Evolutionary conservation across 1,140 invertebrate genomes (phyloP), one percentile per base, ranked within the genome.

Genomic region (Drosophila sp.): DNA sequence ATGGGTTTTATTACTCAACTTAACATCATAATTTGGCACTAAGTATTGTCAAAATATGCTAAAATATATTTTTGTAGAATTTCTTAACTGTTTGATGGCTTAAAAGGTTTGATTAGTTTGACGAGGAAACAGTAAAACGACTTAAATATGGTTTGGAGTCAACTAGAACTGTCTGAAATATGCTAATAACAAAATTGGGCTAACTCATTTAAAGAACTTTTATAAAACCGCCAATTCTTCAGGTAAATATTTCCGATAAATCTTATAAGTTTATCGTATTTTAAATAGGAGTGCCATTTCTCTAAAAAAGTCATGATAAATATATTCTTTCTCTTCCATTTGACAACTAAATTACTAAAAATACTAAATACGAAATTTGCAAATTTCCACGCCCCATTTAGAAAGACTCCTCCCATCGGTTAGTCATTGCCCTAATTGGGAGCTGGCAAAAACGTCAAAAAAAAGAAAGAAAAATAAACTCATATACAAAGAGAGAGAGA

Each of bases 1-100:
- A 41, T 61, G n/a, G 38, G 17, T 40, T 61, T 61, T 61, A 61
- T 61, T 44, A 58, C 32, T 58, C 8, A 38, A 58, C 56, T 58
- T 23, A 58, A 58, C 56, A 38, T 58, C 32, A 35, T 17, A 58
- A 25, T 35, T 61, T 61, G 60, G 38, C 35, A 44, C 38, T 61
- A 17, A 50, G 23, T 40, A 61, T 29, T 29, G 60, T 30, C 25
- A 44, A 17, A 61, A 61, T 44, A 61, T 61, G 38, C 23, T 27
- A 41, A 60, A 27, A 11, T 41, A 33, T 58, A 23, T 35, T 58
- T 10, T 11, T 25, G 35, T 11, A 3, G 1, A 7, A 11, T 38
- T 11, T 27, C 4, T 50, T 50, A 50, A 50, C 44, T 50, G 44
- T 50, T 50, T 50, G 44, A 50, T 50, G 44, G 6, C 44, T 50